These are phyloP conservation scores for Triplophysa yarkandensis DNA, from an alignment of 2,797 vertebrate genomes.

Conservation along the genomic window DNA sequence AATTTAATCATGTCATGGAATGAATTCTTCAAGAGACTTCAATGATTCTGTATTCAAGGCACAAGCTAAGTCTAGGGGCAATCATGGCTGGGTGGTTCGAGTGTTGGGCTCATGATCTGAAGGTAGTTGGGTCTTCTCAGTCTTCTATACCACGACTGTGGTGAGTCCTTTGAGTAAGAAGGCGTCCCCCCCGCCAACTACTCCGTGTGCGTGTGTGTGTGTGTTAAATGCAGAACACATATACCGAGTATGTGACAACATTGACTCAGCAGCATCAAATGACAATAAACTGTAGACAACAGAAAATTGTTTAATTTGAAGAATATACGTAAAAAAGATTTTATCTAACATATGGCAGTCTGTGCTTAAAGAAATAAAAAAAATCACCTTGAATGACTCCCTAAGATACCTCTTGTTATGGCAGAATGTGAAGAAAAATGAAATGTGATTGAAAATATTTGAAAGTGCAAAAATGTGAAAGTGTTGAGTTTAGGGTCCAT, in stretches of 20 bases:
- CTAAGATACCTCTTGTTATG: background rate
- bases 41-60: background rate
- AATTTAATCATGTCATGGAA: background rate
- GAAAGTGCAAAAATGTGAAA: background rate
- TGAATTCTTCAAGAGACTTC: background rate
- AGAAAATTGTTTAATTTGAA: background rate
- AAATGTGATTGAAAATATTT: background rate
- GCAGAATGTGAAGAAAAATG: constrained; percentile 3
- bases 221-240: too few relatives aligned
- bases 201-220: too few relatives aligned
- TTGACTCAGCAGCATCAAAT: too few relatives aligned
- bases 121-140: too few relatives aligned
- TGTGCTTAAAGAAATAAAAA: constrained; percentile 3
- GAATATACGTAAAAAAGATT: background rate
- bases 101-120: too few relatives aligned
- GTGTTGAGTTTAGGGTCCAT: background rate
- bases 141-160: too few relatives aligned
- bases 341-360: constrained; percentile 9
- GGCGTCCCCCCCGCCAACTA: too few relatives aligned
- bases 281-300: background rate
- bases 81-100: too few relatives aligned
- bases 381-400: background rate
- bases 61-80: too few relatives aligned
- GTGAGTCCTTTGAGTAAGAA: too few relatives aligned
- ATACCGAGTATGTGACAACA: too few relatives aligned